Base-by-base conservation (phyloP, 1,140 invertebrate species). In the Philopotamus ludificatus region DNA sequence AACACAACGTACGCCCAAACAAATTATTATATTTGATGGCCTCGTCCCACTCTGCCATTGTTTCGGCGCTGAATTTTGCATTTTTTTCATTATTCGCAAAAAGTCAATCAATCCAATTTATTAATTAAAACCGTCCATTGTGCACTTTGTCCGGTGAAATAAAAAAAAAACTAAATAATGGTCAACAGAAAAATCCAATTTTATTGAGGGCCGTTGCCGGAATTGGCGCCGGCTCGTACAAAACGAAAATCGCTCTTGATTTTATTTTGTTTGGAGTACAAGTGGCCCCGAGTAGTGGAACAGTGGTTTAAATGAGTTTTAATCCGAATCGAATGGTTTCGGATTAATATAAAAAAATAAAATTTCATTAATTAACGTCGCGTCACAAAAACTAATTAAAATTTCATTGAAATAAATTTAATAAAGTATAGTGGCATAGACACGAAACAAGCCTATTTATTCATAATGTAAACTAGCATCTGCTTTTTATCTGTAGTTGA, bases 41-140 rank as follows among this genome's bases (percentile, higher is more conserved):
- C n/a, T n/a, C n/a, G n/a, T n/a, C n/a, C n/a, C n/a, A n/a, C n/a
- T n/a, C n/a, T n/a, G n/a, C n/a, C 9, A 49, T 28, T 22, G 50
- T 20, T 22, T 22, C 21, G 20, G 47, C 21, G 28, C 10, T 47
- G 18, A 60, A 60, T 1, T 60, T 26, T n/a, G n/a, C n/a, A n/a
- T n/a, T n/a, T 57, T 57, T 22, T 20, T 28, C 15, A 26, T 55
- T 20, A 25, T 28, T 26, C 53, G 16, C 28, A 12, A 20, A 53
- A 55, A 61, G 61, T 66, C 65, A 54, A 60, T 54, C 49, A 53
- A 66, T 66, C 65, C 65, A 55, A 61, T 66, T 25, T 66, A 66
- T 61, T 66, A 66, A 66, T 66, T 61, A 66, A 66, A 61, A 54
- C 21, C 34, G 49, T 18, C 57, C 57, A 62, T 61, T 61, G 49